Evolutionary conservation across 92 coral and sea anemone genomes (phyloP), one percentile per base, ranked within the genome.

Genomic region (Paragorgia papillata): DNA sequence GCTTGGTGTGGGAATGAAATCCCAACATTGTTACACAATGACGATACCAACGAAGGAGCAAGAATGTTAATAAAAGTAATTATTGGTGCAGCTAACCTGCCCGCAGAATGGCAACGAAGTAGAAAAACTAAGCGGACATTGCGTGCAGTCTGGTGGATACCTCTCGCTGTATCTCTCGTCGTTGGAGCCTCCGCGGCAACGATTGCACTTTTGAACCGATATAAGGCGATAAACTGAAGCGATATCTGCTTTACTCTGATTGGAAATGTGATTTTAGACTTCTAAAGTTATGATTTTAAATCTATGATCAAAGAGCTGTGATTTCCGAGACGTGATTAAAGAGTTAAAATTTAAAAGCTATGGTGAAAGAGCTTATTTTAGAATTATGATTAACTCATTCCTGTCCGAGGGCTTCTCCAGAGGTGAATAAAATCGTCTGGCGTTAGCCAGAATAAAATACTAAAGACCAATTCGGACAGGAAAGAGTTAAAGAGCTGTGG

Each of bases 1-100:
- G 58, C 59, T 0, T 68, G 75, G 75, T 68, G 75, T 28, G 75
- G 75, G 0, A 44, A 68, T 32, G 75, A 68, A 48, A 68, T 68
- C 37, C 75, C 75, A 30, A 68, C 75, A 1, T 28, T 68, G 27
- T 49, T 68, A 17, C 56, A 68, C 13, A 68, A 49, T 20, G 75
- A 68, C 2, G 55, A 49, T 26, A 18, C 48, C 40, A 44, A 68
- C 75, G 75, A 68, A 68, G 75, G 75, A 9, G 75, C 75, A 26
- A 25, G 39, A 19, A 20, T 68, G 25, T 68, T 68, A 30, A 68
- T 68, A 59, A 68, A 68, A 68, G 75, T 68, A 13, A 33, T 68
- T 1, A 44, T 59, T 9, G 75, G 75, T 13, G 75, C 59, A 1
- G 37, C 35, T 3, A 68, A 20, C 25, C 75, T 68, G 2, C 75